Conservation (phyloP, 2,113 vertebrate species). For the Ageneiosus marmoratus region DNA sequence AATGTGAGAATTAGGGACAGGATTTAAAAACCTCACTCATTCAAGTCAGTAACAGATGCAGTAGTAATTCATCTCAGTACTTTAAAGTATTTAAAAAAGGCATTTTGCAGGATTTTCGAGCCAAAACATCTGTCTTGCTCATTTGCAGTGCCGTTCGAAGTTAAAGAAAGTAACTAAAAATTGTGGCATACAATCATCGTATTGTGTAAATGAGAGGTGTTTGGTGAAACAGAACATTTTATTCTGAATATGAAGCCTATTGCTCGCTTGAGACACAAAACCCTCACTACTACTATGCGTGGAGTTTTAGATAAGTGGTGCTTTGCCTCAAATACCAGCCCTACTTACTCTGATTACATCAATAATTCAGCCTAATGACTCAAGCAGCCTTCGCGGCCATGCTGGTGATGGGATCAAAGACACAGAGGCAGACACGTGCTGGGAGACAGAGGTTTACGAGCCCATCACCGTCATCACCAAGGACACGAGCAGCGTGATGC, state of each 20-base stretch:
- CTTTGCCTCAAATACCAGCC: slow-evolving; percentile 22
- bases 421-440: background rate
- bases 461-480: slow-evolving; percentile 12
- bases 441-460: slow-evolving; percentile 25
- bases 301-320: slow-evolving; percentile 23
- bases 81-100: background rate
- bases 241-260: background rate
- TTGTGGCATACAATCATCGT: background rate
- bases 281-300: slow-evolving; percentile 10
- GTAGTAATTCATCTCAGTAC: background rate
- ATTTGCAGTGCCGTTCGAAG: background rate
- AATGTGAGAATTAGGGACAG: background rate
- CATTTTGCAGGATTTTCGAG: background rate
- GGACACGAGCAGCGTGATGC: slow-evolving; percentile 22
- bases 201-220: background rate
- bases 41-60: background rate
- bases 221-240: background rate
- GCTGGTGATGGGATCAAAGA: slow-evolving; percentile 37
- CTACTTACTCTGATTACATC: slow-evolving; percentile 52
- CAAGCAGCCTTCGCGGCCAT: slow-evolving; percentile 23
- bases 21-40: background rate
- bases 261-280: background rate
- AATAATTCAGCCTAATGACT: slow-evolving; percentile 51
- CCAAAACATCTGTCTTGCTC: background rate
- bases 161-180: background rate